Percentiles rank a stretch among this genome's conserved stretches.
phyloP scores from a whole-genome alignment of 2,888 invertebrate species.

The Limnephilus auricula region DNA sequence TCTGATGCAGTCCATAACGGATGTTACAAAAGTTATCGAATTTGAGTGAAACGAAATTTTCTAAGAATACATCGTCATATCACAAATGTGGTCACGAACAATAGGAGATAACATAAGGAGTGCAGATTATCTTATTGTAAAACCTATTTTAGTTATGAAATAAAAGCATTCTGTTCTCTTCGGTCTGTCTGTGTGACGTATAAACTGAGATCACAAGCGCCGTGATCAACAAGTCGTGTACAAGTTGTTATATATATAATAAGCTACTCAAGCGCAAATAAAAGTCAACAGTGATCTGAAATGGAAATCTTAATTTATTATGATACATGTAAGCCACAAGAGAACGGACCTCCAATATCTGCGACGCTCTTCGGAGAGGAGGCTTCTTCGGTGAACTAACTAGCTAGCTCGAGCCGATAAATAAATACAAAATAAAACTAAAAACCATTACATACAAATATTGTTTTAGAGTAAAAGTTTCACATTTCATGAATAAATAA shows the following conservation, averaged over 20 bases:
- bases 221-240: neutral
- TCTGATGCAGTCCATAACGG: conserved; percentile 41
- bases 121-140: conserved; percentile 25
- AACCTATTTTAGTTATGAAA: conserved; percentile 40
- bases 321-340: neutral
- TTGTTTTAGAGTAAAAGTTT: conserved; percentile 3
- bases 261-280: neutral
- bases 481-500: conserved; percentile 2
- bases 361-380: neutral
- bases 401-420: conserved; percentile 2
- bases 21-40: conserved; percentile 37
- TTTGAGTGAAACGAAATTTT: conserved; percentile 37
- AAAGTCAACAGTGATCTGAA: conserved; percentile 2
- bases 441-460: conserved; percentile 19
- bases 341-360: neutral
- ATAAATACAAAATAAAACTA: conserved; percentile 28
- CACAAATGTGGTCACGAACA: conserved; percentile 32
- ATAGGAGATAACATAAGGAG: conserved; percentile 11
- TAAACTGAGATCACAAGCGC: neutral
- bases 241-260: neutral
- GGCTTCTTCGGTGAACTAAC: neutral
- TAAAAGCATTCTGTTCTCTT: conserved; percentile 13
- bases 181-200: neutral
- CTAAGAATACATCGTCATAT: conserved; percentile 43
- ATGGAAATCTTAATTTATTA: neutral